Conservation (phyloP, 2,888 invertebrate species). For the Lucinisca nassula region DNA sequence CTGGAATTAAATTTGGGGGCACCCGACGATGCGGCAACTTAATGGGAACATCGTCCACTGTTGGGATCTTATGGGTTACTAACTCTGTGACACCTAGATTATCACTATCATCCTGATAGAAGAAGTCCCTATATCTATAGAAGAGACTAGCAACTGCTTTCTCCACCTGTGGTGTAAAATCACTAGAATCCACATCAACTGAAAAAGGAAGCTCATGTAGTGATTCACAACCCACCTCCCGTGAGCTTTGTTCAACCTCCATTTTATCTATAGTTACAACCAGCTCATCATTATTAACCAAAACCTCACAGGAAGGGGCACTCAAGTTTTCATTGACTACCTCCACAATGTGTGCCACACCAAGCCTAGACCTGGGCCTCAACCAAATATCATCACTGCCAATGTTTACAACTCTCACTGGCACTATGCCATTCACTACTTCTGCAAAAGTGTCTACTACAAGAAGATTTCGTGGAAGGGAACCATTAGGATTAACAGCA, state of each 20-base stretch:
- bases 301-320: background rate
- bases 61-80: background rate
- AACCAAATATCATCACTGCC: slow-evolving; percentile 31
- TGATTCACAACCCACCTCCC: background rate
- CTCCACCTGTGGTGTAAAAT: background rate
- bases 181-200: background rate
- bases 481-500: slow-evolving; percentile 12
- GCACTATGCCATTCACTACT: slow-evolving; percentile 13
- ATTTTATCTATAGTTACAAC: background rate
- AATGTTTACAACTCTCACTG: slow-evolving; percentile 29
- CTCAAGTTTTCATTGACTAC: background rate
- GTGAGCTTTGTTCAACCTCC: background rate
- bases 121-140: background rate
- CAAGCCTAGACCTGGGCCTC: slow-evolving; percentile 31
- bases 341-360: slow-evolving; percentile 18
- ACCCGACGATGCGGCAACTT: background rate
- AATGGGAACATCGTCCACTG: background rate
- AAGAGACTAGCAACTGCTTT: background rate
- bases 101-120: slow-evolving; percentile 17
- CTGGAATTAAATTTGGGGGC: background rate
- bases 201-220: background rate
- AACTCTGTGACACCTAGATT: background rate
- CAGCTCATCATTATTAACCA: slow-evolving; percentile 11
- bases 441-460: slow-evolving; percentile 30
- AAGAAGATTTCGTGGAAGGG: slow-evolving; percentile 26